phyloP scores from a whole-genome alignment of 2,113 vertebrate genomes.

The Hemicordylus capensis region DNA sequence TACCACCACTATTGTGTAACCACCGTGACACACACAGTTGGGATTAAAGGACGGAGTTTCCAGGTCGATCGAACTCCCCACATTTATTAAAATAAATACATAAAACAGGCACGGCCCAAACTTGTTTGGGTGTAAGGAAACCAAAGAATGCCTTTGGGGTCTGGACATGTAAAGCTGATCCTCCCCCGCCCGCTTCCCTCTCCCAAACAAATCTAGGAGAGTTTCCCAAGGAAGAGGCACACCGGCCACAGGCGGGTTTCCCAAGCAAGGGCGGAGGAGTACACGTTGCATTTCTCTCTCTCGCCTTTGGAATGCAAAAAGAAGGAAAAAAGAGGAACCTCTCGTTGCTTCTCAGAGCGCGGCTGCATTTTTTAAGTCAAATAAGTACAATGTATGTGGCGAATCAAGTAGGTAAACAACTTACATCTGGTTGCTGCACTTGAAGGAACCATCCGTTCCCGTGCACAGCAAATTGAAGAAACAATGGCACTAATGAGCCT shows the following conservation, averaged over 20 bases:
- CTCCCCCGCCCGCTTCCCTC: background rate
- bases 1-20: background rate
- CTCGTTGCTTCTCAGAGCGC: constrained; percentile 68
- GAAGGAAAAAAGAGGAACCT: constrained; percentile 33
- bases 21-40: too few species aligned
- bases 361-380: constrained; percentile 82
- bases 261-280: constrained; percentile 74
- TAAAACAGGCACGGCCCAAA: background rate
- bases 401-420: constrained; percentile 92
- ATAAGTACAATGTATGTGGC: constrained; percentile 86
- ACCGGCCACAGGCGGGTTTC: constrained; percentile 73
- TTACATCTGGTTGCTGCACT: constrained; percentile 87
- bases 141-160: background rate
- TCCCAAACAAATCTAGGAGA: background rate
- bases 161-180: background rate
- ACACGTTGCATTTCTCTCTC: constrained; percentile 54
- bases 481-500: constrained; percentile 93
- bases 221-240: constrained; percentile 38
- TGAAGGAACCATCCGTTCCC: constrained; percentile 84
- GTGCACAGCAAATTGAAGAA: constrained; percentile 84
- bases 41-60: background rate
- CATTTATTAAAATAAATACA: too few species aligned
- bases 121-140: background rate
- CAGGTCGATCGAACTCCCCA: background rate
- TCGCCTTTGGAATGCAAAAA: background rate